Conservation (phyloP, 2,113 vertebrate genomes). For the Holacanthus passer region DNA sequence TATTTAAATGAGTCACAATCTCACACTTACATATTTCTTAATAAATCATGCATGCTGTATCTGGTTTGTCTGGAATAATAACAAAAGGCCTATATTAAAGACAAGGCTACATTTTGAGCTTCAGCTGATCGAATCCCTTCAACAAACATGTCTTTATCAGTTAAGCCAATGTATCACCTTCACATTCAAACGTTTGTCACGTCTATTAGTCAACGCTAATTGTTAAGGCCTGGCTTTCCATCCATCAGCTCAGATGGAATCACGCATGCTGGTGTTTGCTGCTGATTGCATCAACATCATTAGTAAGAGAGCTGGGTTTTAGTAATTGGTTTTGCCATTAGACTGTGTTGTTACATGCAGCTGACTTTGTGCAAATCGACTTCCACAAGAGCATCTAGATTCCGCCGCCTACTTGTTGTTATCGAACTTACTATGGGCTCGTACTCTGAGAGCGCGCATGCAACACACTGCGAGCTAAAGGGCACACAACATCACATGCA, state of each 20-base stretch:
- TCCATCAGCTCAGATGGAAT: slow-evolving; percentile 31
- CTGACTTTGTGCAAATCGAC: slow-evolving; percentile 36
- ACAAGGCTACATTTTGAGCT: background rate
- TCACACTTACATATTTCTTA: background rate
- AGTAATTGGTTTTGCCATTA: slow-evolving; percentile 40
- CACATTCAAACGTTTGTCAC: slow-evolving; percentile 35
- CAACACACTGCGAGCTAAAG: slow-evolving; percentile 51
- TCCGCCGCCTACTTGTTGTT: slow-evolving; percentile 12
- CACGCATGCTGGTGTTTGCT: slow-evolving; percentile 48
- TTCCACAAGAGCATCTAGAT: slow-evolving; percentile 41
- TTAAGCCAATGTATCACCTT: background rate
- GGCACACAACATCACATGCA: slow-evolving; percentile 59
- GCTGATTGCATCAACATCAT: slow-evolving; percentile 49
- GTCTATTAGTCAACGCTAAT: slow-evolving; percentile 32
- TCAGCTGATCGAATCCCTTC: background rate
- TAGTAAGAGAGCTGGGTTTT: slow-evolving; percentile 22
- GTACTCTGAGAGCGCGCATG: slow-evolving; percentile 47
- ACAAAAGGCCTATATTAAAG: background rate
- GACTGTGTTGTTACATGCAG: slow-evolving; percentile 58
- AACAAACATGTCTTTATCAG: background rate
- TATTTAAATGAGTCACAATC: background rate
- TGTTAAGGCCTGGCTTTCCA: slow-evolving; percentile 24
- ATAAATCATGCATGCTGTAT: background rate
- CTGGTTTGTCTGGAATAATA: background rate
- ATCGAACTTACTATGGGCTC: background rate